Percentiles rank a stretch among this genome's conserved stretches.
phyloP scores from a whole-genome alignment of 2,113 vertebrate genomes.

The Scolopax mira region DNA sequence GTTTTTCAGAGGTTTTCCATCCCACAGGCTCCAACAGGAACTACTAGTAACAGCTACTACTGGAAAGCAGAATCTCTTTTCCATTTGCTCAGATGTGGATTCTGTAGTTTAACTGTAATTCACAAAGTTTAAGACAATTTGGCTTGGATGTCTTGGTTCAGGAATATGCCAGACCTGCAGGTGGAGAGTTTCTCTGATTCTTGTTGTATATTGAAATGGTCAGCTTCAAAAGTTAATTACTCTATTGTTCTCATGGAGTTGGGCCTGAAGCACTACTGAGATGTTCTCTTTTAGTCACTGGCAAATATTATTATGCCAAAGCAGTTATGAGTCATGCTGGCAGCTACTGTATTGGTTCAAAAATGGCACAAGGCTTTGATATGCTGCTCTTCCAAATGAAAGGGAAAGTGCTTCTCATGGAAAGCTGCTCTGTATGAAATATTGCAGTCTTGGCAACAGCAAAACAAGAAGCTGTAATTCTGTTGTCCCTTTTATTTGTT shows the following conservation, averaged over 20 bases:
- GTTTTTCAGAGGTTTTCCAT: not conserved
- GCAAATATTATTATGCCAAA: not conserved
- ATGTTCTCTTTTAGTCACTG: not conserved
- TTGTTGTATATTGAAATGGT: not conserved
- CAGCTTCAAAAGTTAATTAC: not conserved
- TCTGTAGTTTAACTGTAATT: not conserved
- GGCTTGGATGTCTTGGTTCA: not conserved
- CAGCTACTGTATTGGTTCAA: not conserved
- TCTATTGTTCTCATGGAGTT: not conserved
- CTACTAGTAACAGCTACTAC: not conserved
- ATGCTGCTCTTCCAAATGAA: not conserved
- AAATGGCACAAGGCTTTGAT: not conserved
- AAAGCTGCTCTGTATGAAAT: not conserved
- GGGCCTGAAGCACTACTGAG: not conserved
- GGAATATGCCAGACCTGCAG: not conserved
- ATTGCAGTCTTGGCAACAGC: not conserved
- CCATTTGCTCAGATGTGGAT: not conserved
- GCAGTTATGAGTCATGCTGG: not conserved
- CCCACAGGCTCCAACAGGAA: not conserved
- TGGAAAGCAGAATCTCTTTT: not conserved
- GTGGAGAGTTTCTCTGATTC: not conserved
- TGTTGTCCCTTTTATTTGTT: not conserved
- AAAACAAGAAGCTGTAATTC: not conserved
- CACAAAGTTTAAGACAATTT: not conserved
- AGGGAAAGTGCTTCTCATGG: not conserved